A percentile compares a stretch with the other conserved stretches of the same genome.
These are phyloP conservation scores for Planococcus citri DNA, from an alignment of 1,140 invertebrate species.

Conservation along the genomic window DNA sequence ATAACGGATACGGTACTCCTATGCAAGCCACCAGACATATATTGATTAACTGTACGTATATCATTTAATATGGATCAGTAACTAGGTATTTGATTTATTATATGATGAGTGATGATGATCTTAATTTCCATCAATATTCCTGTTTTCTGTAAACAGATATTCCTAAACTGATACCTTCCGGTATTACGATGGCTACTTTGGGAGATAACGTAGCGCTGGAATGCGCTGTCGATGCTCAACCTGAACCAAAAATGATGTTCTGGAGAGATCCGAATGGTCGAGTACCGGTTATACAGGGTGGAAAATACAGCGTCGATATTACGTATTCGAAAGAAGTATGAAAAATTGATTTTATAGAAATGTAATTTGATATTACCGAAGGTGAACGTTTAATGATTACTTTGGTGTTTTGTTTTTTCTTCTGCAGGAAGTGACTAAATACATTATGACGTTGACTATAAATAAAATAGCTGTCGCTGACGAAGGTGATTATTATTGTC, in stretches of 20 bases:
- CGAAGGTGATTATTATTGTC: slow-evolving; percentile 64
- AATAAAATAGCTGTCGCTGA: slow-evolving; percentile 52
- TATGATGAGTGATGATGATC: no score
- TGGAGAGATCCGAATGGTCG: slow-evolving; percentile 57
- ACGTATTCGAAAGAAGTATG: slow-evolving; percentile 36
- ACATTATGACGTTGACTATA: slow-evolving; percentile 57
- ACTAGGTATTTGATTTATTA: no score
- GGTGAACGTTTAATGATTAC: no score
- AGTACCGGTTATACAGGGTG: slow-evolving; percentile 56
- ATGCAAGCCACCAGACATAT: slow-evolving; percentile 64
- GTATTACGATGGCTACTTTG: slow-evolving; percentile 54
- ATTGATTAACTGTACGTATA: slow-evolving; percentile 61
- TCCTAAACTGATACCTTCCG: slow-evolving; percentile 57
- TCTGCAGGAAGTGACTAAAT: slow-evolving; percentile 42
- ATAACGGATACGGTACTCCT: slow-evolving; percentile 70
- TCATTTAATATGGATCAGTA: no score
- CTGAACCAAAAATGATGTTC: slow-evolving; percentile 63
- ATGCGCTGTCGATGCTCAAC: slow-evolving; percentile 60
- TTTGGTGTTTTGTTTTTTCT: no score
- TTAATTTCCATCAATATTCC: no score
- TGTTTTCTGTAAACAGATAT: slow-evolving; percentile 41
- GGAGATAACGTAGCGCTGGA: slow-evolving; percentile 59
- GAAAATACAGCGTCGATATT: slow-evolving; percentile 50
- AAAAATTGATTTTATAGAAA: no score
- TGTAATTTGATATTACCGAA: no score